Base-by-base conservation (phyloP, 2,113 vertebrate genomes). In the Columba livia region DNA sequence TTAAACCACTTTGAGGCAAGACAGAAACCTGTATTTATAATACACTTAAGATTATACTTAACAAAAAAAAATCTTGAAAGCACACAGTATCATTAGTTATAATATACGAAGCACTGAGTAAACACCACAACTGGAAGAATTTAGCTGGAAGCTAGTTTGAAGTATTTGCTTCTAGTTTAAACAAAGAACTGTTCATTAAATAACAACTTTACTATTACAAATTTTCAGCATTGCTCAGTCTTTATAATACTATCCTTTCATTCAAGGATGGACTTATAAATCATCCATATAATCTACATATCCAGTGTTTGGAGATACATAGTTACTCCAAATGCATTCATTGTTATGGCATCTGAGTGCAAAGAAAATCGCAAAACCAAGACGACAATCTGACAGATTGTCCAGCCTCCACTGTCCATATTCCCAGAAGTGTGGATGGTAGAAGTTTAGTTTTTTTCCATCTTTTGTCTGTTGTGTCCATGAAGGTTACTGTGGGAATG, bases 1-100 rank as follows among this genome's bases (percentile, higher is more conserved):
- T 97, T 87, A 94, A 90, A 79, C 66, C 54, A 90, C 29, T 67
- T 20, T 92, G 96, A 98, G 18, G 54, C 70, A 97, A 97, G 92
- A 91, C 97, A 97, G 97, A 94, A 54, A 87, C 79, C 83, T 83
- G 15, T 96, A 96, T 97, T 97, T 98, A 97, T 65, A 85, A 80
- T 95, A 92, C 40, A 77, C 75, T 93, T 93, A 82, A 90, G 81
- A 82, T 48, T 79, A 54, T 28, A 79, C 65, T 92, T 93, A 83
- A 44, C 44, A 44, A 60, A 60, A 86, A 82, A 83, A 67, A 62
- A 83, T 78, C 65, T 94, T 95, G 92, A 96, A 97, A 97, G 81
- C 79, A 92, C 53, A 89, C 50, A 72, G 38, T 93, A 79, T 84
- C 75, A 94, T 85, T 89, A 93, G 25, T 67, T 62, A 36, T 75